Evolutionary conservation across 2,888 invertebrate genomes (phyloP), one percentile per base, ranked within the genome.

Genomic region (Gnatocerus cornutus): DNA sequence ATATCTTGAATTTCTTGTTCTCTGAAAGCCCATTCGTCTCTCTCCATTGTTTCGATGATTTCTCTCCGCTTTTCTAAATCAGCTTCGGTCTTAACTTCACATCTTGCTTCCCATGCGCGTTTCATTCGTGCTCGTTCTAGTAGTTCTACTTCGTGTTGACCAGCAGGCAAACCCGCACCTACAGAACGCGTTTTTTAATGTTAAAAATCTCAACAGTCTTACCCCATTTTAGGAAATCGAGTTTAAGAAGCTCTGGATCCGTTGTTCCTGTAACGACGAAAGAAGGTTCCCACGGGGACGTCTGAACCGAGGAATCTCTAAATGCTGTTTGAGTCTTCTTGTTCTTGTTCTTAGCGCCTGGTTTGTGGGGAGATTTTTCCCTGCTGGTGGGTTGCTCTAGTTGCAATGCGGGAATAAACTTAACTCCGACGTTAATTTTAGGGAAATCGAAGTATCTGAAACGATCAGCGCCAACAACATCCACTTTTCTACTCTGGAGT

Each of bases 1-100:
- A 92, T 88, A 71, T 90, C 90, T 77, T 92, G 90, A 71, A 94
- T 91, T 81, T 93, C 91, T 89, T 91, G n/a, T 81, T 96, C 95
- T 69, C 95, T 88, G 61, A 93, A 91, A 7, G 92, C 88, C 95
- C 95, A 96, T 79, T 95, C 92, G 75, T 94, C 92, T 69, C 91
- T 88, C 83, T 95, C 95, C 73, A 96, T 88, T n/a, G 93, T 92
- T 53, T 89, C 89, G 72, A 95, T 88, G 77, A 94, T 89, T n/a
- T 85, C 86, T 9, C 89, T 86, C 2, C 91, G 85, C 55, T 87
- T 86, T 77, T 90, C 90, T 79, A 89, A 89, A 76, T 90, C 89
- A 78, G 84, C 83, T 21, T 86, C 84, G 16, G 86, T 82, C 67
- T 87, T 86, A 58, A 89, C 83, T 37, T 79, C 74, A 12, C 89